A percentile compares a stretch with the other conserved stretches of the same genome.
phyloP scores from a whole-genome alignment of 2,797 vertebrate genomes.

The Spatula clypeata region DNA sequence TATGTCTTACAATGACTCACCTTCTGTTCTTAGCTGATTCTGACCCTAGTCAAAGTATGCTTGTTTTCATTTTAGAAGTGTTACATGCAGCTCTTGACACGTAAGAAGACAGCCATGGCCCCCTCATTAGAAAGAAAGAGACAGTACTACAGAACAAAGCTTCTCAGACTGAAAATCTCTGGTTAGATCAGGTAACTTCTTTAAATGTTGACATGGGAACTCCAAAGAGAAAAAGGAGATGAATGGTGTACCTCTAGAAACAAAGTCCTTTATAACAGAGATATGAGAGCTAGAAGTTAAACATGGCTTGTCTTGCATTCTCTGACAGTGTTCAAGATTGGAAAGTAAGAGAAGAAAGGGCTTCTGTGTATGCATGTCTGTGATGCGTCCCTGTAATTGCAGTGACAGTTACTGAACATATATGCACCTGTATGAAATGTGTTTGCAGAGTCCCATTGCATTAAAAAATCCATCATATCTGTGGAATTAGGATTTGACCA shows the following conservation, averaged over 20 bases:
- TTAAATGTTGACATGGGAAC: neutral
- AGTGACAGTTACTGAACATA: neutral
- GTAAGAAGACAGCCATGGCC: neutral
- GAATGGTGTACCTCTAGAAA: neutral
- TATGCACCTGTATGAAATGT: neutral
- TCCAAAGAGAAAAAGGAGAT: neutral
- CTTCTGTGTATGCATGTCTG: neutral
- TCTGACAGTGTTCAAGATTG: neutral
- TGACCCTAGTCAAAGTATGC: neutral
- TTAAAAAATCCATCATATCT: neutral
- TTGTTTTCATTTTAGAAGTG: neutral
- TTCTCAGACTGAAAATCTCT: neutral
- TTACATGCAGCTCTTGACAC: neutral
- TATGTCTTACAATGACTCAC: neutral
- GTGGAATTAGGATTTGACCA: neutral
- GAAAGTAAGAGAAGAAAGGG: neutral
- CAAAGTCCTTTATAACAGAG: neutral
- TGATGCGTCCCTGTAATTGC: neutral
- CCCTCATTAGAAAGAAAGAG: neutral
- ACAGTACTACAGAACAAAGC: neutral
- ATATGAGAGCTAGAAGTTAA: neutral
- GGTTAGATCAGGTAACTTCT: neutral
- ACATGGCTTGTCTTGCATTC: neutral
- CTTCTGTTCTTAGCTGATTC: neutral
- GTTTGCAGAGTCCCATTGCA: neutral